phyloP scores from a whole-genome alignment of 2,797 vertebrate species.

The Pipistrellus pipistrellus region DNA sequence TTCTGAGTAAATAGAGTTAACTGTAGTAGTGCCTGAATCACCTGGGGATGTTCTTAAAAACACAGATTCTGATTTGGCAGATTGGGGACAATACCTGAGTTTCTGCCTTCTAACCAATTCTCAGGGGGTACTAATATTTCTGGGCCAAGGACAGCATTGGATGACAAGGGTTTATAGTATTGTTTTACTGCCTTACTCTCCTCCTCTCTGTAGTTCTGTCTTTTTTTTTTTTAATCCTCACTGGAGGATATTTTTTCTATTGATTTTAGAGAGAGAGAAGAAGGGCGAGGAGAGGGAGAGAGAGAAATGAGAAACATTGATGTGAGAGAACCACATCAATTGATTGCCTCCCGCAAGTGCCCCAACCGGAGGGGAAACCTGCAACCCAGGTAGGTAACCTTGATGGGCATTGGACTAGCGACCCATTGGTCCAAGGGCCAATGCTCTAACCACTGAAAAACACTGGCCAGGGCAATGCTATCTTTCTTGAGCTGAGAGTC shows the following conservation, averaged over 20 bases:
- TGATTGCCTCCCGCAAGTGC: no score
- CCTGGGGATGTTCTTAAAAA: conserved; percentile 9
- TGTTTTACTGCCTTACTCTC: neutral
- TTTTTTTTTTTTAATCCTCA: no score
- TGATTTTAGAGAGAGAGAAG: no score
- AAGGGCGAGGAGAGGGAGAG: no score
- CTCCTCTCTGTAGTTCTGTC: neutral
- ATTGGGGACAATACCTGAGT: neutral
- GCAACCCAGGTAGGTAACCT: no score
- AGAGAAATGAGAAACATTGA: no score
- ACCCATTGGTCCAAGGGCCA: no score
- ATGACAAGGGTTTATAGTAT: neutral
- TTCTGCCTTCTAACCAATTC: neutral
- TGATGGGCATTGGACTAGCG: no score
- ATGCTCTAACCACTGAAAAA: no score
- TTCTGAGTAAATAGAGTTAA: neutral
- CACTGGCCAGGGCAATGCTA: neutral
- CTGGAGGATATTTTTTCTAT: no score
- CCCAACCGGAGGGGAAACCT: no score
- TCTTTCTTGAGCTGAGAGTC: neutral
- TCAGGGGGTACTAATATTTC: neutral
- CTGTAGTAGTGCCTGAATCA: neutral
- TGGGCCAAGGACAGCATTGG: neutral
- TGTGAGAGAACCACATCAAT: no score
- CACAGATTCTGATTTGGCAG: conserved; percentile 5